Base-by-base conservation (phyloP, 2,113 vertebrate genomes). In the Coptodon bakossiorum region DNA sequence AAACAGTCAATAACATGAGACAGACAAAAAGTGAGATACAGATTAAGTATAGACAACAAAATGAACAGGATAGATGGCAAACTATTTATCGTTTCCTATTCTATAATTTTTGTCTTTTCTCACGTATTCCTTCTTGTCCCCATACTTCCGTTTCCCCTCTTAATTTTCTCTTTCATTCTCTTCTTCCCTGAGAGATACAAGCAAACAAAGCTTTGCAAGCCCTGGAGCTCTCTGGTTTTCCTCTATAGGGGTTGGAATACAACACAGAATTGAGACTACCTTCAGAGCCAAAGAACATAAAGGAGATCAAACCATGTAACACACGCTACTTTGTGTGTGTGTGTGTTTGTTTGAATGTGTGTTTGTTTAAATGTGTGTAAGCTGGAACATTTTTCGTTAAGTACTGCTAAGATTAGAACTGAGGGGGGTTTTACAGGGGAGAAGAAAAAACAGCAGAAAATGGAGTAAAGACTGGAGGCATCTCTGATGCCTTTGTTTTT, bases 381-480 rank as follows among this genome's bases (percentile, higher is more conserved):
- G 31, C 68, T 59, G 68, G 54, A 79, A 86, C 80, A 43, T 82
- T 80, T 85, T 89, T 56, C 45, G 92, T 90, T 81, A 86, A 92
- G 86, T 86, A 90, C 68, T 66, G 36, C 90, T 93, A 92, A 93
- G 89, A 94, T 94, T 95, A 92, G 90, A 93, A 90, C 40, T 76
- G 81, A 53, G 17, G 81, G 87, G 80, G 90, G 80, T 56, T 88
- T 88, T 88, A 88, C 9, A 8, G 19, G 66, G 22, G 61, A 91
- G 89, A 82, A 91, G 68, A 94, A 93, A 90, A 83, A 68, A 68
- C 2, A 24, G 83, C 22, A 89, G 52, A 84, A 90, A 90, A 95
- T 87, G 93, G 89, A 90, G 86, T 29, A 66, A 54, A 82, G 86
- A 80, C 90, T 40, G 63, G 50, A 91, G 48, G 89, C 92, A 82